phyloP scores from a whole-genome alignment of 2,888 invertebrate genomes.

The Cactoblastis cactorum region DNA sequence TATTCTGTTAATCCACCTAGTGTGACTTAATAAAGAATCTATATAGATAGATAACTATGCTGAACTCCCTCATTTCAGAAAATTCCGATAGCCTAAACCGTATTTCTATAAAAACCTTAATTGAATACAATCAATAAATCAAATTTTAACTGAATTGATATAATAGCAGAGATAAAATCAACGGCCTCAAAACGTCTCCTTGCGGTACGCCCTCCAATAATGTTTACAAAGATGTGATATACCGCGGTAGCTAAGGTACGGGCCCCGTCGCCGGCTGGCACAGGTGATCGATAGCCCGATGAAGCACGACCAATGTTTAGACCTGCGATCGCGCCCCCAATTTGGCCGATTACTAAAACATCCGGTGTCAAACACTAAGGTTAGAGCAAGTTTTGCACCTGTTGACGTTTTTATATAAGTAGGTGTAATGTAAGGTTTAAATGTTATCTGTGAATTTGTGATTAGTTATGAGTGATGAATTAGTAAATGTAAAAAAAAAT shows the following conservation, averaged over 20 bases:
- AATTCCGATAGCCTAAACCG: too few species aligned
- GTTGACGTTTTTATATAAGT: slow-evolving; percentile 7
- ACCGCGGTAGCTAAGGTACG: slow-evolving; percentile 26
- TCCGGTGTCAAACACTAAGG: slow-evolving; percentile 20
- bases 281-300: slow-evolving; percentile 39
- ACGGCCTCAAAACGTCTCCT: slow-evolving; percentile 13
- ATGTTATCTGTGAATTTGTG: neutral
- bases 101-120: too few species aligned
- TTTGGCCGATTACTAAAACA: slow-evolving; percentile 14
- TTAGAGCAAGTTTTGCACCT: slow-evolving; percentile 15
- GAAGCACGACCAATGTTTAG: slow-evolving; percentile 18
- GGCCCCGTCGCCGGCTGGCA: slow-evolving; percentile 42
- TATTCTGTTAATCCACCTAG: too few species aligned
- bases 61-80: too few species aligned
- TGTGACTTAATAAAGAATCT: too few species aligned
- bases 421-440: neutral
- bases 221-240: slow-evolving; percentile 16
- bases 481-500: neutral
- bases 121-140: slow-evolving; percentile 7
- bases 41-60: too few species aligned
- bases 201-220: slow-evolving; percentile 11
- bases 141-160: neutral
- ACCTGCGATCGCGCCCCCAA: slow-evolving; percentile 13
- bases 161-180: neutral
- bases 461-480: neutral